These are phyloP conservation scores for Porites australiensis DNA, from an alignment of 64 coral and sea anemone genomes.

Conservation along the genomic window DNA sequence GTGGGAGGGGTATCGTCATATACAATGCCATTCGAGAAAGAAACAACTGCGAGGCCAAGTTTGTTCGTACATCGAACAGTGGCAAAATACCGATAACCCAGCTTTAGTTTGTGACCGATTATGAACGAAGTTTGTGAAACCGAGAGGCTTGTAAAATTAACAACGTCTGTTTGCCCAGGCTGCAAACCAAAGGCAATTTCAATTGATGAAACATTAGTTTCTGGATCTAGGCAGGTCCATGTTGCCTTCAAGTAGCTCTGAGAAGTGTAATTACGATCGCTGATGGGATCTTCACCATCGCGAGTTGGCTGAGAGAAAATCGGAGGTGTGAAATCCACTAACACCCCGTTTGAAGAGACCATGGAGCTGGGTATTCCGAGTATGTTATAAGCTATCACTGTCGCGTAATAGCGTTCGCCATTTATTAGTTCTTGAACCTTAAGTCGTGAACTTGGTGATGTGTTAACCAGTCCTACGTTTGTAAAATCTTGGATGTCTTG, in stretches of 20 bases:
- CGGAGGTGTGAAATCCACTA: slow-evolving; percentile 84
- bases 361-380: slow-evolving; percentile 79
- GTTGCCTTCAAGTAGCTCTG: slow-evolving; percentile 21
- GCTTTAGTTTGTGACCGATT: slow-evolving; percentile 38
- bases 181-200: slow-evolving; percentile 85
- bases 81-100: slow-evolving; percentile 81
- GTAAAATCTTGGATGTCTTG: slow-evolving; percentile 88
- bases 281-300: slow-evolving; percentile 51
- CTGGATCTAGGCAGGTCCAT: slow-evolving; percentile 82
- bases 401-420: slow-evolving; percentile 81
- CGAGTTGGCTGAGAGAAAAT: slow-evolving; percentile 55
- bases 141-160: slow-evolving; percentile 60
- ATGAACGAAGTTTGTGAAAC: slow-evolving; percentile 57
- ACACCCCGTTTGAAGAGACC: slow-evolving; percentile 82
- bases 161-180: slow-evolving; percentile 72
- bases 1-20: slow-evolving; percentile 74
- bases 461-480: slow-evolving; percentile 74
- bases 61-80: slow-evolving; percentile 91
- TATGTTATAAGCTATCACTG: slow-evolving; percentile 81
- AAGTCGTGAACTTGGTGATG: slow-evolving; percentile 75
- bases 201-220: slow-evolving; percentile 57
- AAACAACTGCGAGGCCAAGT: slow-evolving; percentile 69
- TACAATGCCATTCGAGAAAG: slow-evolving; percentile 68
- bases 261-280: slow-evolving; percentile 64
- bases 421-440: slow-evolving; percentile 70